A percentile compares a stretch with the other conserved stretches of the same genome.
Conservation (phyloP, 2,888 invertebrate genomes). For the Arrhopalites spinosus region DNA sequence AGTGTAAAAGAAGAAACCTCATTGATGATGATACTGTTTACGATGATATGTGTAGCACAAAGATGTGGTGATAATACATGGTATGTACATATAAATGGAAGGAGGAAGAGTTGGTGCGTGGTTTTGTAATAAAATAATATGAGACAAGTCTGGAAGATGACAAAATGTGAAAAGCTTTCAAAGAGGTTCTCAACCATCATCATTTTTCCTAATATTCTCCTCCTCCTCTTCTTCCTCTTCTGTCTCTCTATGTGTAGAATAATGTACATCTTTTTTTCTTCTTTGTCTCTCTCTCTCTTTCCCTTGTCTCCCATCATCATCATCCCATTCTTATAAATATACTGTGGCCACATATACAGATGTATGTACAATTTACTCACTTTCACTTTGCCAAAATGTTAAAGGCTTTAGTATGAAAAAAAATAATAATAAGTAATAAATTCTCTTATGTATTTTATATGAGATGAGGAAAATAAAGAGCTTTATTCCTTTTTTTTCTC, state of each 20-base stretch:
- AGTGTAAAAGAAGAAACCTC: not conserved
- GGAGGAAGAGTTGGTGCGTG: slow-evolving; percentile 6
- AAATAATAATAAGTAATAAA: slow-evolving; percentile 14
- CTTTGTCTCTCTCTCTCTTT: not conserved
- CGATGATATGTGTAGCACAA: not conserved
- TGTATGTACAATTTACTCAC: not conserved
- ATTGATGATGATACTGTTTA: not conserved
- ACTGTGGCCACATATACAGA: not conserved
- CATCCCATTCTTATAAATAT: not conserved
- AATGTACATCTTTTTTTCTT: not conserved
- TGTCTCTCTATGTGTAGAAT: not conserved
- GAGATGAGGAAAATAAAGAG: slow-evolving; percentile 19
- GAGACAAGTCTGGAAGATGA: slow-evolving; percentile 23
- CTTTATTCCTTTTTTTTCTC: too few species aligned
- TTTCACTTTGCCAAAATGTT: not conserved
- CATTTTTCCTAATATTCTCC: slow-evolving; percentile 32
- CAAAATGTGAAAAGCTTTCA: slow-evolving; percentile 47
- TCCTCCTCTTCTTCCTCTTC: slow-evolving; percentile 1
- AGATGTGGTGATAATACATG: not conserved
- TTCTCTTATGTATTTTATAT: not conserved
- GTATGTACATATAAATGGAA: not conserved
- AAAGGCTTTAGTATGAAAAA: not conserved
- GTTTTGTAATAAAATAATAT: slow-evolving; percentile 32
- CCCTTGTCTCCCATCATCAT: not conserved
- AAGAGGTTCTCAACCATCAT: slow-evolving; percentile 28